Conservation (phyloP, 2,113 vertebrate species). For the Prietella phreatophila region DNA sequence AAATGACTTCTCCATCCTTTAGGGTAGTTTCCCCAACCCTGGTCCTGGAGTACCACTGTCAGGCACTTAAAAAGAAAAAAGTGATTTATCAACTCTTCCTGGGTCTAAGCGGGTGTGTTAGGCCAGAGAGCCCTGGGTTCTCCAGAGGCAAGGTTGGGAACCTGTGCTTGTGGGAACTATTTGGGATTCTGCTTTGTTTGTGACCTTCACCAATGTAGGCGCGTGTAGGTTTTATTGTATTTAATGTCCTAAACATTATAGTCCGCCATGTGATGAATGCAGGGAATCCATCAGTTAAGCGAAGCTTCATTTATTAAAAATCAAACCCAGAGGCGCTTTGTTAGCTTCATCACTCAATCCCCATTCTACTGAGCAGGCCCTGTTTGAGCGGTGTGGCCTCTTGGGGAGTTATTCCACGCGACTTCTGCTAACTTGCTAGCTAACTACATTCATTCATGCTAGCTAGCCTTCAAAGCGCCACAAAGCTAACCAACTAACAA, state of each 20-base stretch:
- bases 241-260: background rate
- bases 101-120: background rate
- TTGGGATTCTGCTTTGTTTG: background rate
- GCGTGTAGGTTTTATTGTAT: background rate
- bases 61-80: background rate
- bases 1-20: too few relatives aligned
- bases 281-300: background rate
- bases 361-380: background rate
- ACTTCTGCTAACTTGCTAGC: conserved; percentile 20
- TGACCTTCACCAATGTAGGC: too few relatives aligned
- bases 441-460: conserved; percentile 10
- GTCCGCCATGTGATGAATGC: background rate
- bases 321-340: background rate
- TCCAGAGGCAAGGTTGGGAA: background rate
- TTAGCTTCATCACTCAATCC: background rate
- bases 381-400: background rate
- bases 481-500: background rate
- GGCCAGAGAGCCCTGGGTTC: background rate
- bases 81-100: background rate
- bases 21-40: background rate
- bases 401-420: conserved; percentile 14
- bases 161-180: background rate
- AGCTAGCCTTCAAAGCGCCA: background rate
- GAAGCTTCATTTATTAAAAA: too few relatives aligned
- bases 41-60: background rate